phyloP scores from a whole-genome alignment of 2,113 vertebrate species.

The Pteruthius melanotis region DNA sequence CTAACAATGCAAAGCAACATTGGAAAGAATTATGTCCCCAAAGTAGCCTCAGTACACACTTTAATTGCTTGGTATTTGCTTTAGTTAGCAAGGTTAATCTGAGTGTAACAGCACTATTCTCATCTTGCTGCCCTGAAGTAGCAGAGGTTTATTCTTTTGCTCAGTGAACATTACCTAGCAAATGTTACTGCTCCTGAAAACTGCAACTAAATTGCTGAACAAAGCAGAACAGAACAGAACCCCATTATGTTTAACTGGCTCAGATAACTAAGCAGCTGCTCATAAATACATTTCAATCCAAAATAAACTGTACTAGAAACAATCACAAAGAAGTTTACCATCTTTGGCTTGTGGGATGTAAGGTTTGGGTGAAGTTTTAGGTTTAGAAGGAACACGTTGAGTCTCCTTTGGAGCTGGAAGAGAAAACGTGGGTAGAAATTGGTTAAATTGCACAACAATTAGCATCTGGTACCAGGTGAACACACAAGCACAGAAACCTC shows the following conservation, averaged over 20 bases:
- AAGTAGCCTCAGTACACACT: neutral
- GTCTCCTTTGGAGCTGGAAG: slow-evolving; percentile 65
- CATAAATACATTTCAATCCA: neutral
- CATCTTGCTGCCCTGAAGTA: neutral
- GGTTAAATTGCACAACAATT: neutral
- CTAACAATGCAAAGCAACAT: neutral
- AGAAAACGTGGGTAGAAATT: slow-evolving; percentile 46
- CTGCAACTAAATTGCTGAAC: neutral
- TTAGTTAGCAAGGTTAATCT: neutral
- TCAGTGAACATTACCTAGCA: neutral
- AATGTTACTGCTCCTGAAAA: neutral
- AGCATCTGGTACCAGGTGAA: neutral
- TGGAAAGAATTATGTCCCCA: neutral
- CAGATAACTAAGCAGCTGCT: neutral
- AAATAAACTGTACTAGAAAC: neutral
- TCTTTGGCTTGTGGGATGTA: slow-evolving; percentile 46
- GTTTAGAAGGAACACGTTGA: slow-evolving; percentile 36
- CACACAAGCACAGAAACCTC: neutral
- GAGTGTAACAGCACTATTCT: neutral
- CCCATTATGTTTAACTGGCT: neutral
- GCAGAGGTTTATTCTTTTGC: neutral
- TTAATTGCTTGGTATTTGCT: neutral
- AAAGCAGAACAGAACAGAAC: neutral
- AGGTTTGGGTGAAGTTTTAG: slow-evolving; percentile 55
- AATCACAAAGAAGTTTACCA: slow-evolving; percentile 69